A percentile compares a stretch with the other conserved stretches of the same genome.
phyloP scores from a whole-genome alignment of 64 coral and sea anemone species.

The Pocillopora verrucosa region DNA sequence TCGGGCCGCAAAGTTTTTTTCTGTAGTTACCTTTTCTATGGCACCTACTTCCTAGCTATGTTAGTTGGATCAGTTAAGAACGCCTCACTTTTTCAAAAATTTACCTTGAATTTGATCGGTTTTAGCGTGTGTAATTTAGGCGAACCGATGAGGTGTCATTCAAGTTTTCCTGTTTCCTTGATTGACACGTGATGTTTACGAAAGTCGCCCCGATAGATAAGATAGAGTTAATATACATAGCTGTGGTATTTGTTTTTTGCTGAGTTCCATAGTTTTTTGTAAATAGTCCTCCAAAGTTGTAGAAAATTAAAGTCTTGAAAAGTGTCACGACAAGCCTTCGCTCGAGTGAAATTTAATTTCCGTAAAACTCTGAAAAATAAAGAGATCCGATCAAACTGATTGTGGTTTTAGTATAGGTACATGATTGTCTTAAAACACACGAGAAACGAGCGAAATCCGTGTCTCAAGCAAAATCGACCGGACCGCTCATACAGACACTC shows the following conservation, averaged over 20 bases:
- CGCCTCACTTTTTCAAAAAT: slow-evolving; percentile 46
- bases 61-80: slow-evolving; percentile 37
- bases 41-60: slow-evolving; percentile 26
- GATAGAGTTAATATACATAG: slow-evolving; percentile 33
- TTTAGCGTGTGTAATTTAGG: slow-evolving; percentile 27
- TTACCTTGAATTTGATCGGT: slow-evolving; percentile 31
- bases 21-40: slow-evolving; percentile 42
- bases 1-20: background rate
- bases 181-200: slow-evolving; percentile 14
- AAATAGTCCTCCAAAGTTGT: too few species aligned
- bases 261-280: background rate
- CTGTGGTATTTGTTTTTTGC: slow-evolving; percentile 30
- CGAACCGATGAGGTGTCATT: slow-evolving; percentile 22
- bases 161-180: slow-evolving; percentile 22
- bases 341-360: too few species aligned
- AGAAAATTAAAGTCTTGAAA: too few species aligned
- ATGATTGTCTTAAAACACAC: too few species aligned
- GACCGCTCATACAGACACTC: too few species aligned
- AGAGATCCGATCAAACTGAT: too few species aligned
- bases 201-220: slow-evolving; percentile 3
- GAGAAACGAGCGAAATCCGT: too few species aligned
- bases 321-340: too few species aligned
- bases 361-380: too few species aligned
- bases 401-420: too few species aligned
- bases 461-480: too few species aligned